Evolutionary conservation across 1,140 invertebrate species (phyloP), one percentile per base, ranked within the genome.

Genomic region (Ceratosolen solmsi): DNA sequence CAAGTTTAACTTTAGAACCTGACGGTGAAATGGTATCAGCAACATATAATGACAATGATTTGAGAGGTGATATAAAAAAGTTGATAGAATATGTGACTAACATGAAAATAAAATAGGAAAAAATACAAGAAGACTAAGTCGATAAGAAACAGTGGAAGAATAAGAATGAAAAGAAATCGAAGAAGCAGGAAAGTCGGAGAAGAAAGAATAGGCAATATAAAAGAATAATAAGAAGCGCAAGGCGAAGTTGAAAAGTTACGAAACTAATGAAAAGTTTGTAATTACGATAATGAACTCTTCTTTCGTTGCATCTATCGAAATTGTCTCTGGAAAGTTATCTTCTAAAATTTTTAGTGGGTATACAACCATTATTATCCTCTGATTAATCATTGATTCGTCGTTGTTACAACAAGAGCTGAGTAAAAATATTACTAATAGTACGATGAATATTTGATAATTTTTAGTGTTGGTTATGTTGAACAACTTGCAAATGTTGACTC

Each of bases 31-130:
- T 33, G 63, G 63, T 25, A 49, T 60, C 68, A 38, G 15, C n/a
- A 27, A 49, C 41, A 41, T n/a, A 17, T 65, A 80, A 74, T 54
- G 79, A 80, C 70, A 74, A 74, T 38, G 71, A 80, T 74, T 80
- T 38, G 41, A 51, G 30, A 38, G 30, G 25, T 30, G 17, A 80
- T 51, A 80, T 63, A 49, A 63, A n/a, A n/a, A 80, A 49, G 54
- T 2, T 1, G 41, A 30, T 25, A 51, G 38, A 22, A 41, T 46
- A 17, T 30, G 41, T 38, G 20, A 17, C 20, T 56, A 38, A 13
- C 71, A 74, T 80, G 82, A 84, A 84, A 84, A 84, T 84, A 84
- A 84, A 80, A 79, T 82, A 84, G 75, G 82, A 82, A 80, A 80
- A 84, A 84, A 86, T 73, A 84, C 83, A 78, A 80, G 83, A 25